phyloP scores from a whole-genome alignment of 2,888 invertebrate species.

The Dusona sp. region DNA sequence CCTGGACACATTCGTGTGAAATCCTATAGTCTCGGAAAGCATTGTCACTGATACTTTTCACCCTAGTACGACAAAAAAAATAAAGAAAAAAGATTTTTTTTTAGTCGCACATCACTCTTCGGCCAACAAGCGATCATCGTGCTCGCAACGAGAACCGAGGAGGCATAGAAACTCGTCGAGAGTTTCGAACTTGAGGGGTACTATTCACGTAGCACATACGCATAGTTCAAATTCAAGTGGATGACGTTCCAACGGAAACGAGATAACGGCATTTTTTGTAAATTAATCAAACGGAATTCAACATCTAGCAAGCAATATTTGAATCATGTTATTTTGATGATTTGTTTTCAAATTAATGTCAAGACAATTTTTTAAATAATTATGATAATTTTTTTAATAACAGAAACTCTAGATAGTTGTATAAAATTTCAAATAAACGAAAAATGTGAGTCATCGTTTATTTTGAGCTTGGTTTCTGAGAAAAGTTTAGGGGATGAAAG shows the following conservation, averaged over 20 bases:
- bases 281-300: background rate
- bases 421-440: background rate
- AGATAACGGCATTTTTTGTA: background rate
- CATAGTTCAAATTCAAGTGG: background rate
- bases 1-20: conserved; percentile 29
- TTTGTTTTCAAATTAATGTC: too few relatives aligned
- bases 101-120: conserved; percentile 2
- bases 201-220: background rate
- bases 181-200: conserved; percentile 3
- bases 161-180: conserved; percentile 19
- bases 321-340: background rate
- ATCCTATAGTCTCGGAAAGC: conserved; percentile 20
- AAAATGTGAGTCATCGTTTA: background rate
- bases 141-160: conserved; percentile 21
- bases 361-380: too few relatives aligned
- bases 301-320: background rate
- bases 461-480: background rate
- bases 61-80: conserved; percentile 14
- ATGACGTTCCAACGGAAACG: background rate
- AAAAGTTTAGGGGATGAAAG: conserved; percentile 2
- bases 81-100: background rate
- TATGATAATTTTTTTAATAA: background rate
- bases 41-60: conserved; percentile 49
- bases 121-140: conserved; percentile 47
- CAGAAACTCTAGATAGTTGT: background rate